Conservation (phyloP, 2,113 vertebrate genomes). For the Notarius quadriscutis region DNA sequence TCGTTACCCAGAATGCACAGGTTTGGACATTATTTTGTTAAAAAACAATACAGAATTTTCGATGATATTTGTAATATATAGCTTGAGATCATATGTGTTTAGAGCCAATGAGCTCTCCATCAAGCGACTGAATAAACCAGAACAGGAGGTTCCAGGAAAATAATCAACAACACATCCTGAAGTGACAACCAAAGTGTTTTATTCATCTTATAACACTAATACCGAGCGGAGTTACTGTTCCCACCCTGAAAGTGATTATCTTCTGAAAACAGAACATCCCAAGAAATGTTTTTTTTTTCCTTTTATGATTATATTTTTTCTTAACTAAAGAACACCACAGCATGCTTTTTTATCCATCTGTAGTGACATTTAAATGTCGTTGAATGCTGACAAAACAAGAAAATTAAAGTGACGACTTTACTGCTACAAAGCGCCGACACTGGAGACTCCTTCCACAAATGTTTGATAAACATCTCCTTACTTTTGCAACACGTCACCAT, state of each 20-base stretch:
- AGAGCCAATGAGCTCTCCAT: background rate
- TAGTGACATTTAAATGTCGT: background rate
- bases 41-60: background rate
- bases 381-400: background rate
- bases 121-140: background rate
- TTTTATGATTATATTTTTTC: background rate
- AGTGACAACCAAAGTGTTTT: background rate
- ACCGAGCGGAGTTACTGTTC: background rate
- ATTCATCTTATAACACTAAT: background rate
- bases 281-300: background rate
- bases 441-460: background rate
- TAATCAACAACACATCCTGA: too few species aligned
- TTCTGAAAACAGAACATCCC: background rate
- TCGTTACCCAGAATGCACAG: constrained; percentile 20
- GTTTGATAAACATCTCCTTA: background rate
- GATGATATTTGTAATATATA: background rate
- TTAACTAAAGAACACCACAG: background rate
- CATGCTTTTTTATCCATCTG: background rate
- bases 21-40: background rate
- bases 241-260: background rate
- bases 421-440: background rate
- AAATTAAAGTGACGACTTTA: background rate
- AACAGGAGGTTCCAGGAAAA: background rate
- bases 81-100: background rate
- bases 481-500: background rate